Evolutionary conservation across 2,888 invertebrate genomes (phyloP), one percentile per base, ranked within the genome.

Genomic region (Fissipunctia ypsillon): DNA sequence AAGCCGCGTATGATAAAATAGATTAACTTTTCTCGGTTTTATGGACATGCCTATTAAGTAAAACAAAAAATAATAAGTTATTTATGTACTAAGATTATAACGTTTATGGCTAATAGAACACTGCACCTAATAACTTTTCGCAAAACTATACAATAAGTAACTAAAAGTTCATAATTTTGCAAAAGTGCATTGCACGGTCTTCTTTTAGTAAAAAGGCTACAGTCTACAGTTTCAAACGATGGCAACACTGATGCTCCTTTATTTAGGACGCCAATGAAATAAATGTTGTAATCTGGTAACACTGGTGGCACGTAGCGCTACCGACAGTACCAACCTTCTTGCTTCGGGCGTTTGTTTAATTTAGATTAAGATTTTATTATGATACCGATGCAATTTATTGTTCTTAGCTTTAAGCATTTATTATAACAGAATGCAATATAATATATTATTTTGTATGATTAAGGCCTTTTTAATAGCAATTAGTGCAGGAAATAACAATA

Each of bases 301-400:
- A 48, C 54, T 61, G 57, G 76, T 72, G 57, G 73, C 57, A 64
- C 28, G n/a, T n/a, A 66, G 31, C 31, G 45, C 64, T 60, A 50
- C 63, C 43, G 56, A 66, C 25, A 28, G 48, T 54, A 60, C 52
- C 38, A 54, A 64, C 54, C 67, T 64, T 41, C 48, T 74, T 74
- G 75, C 80, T 80, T 52, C 38, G 22, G 64, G 80, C 80, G 57
- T 73, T 72, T 73, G 63, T 67, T 67, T 78, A 80, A 80, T 66
- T 80, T 80, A 67, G 67, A 67, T 80, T 59, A 70, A 65, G 64
- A 67, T 69, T 77, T 57, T 72, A 72, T 69, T 45, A 67, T n/a
- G 52, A 56, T 71, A 68, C 60, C 7, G 14, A n/a, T 63, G 63
- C 59, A 60, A 76, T 78, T 61, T 61, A 80, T 75, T 60, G 45